Conservation (phyloP, 2,888 invertebrate species). For the Lagria hirta region DNA sequence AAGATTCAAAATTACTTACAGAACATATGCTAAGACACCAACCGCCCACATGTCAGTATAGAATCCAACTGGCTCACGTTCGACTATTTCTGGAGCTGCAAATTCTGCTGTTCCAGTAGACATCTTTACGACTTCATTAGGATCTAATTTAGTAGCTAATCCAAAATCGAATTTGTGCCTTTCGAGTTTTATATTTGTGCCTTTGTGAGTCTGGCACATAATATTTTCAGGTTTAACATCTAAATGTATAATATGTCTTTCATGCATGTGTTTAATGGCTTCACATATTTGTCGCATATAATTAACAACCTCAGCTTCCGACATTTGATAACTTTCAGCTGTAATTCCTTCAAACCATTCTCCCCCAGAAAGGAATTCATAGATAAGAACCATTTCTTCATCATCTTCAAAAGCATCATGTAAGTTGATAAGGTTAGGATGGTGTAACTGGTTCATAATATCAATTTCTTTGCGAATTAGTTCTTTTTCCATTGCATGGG, state of each 20-base stretch:
- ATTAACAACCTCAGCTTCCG: constrained; percentile 97
- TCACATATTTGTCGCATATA: constrained; percentile 99
- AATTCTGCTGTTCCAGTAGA: constrained; percentile 99
- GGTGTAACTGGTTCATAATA: constrained; percentile 98
- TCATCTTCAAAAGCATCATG: constrained; percentile 99
- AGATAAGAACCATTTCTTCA: constrained; percentile 98
- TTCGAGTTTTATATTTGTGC: constrained; percentile 96
- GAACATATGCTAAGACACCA: constrained; percentile 96
- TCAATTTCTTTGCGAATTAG: constrained; percentile 97
- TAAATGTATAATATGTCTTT: constrained; percentile 97
- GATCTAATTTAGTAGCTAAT: constrained; percentile 96
- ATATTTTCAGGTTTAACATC: constrained; percentile 98
- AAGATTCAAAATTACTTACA: constrained; percentile 67
- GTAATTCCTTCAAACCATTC: constrained; percentile 99
- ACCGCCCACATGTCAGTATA: constrained; percentile 99
- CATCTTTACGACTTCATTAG: constrained; percentile 98
- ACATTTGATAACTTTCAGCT: constrained; percentile 97
- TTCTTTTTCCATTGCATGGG: constrained; percentile 93
- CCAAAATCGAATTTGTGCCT: too few relatives aligned
- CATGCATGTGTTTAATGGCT: constrained; percentile 98
- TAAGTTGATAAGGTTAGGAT: constrained; percentile 93
- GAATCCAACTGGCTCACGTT: constrained; percentile 98
- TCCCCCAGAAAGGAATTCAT: constrained; percentile 98
- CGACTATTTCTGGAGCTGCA: constrained; percentile 98
- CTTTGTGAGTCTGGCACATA: constrained; percentile 96